These are phyloP conservation scores for Ennomos erosarius DNA, from an alignment of 2,888 invertebrate genomes.

Conservation along the genomic window DNA sequence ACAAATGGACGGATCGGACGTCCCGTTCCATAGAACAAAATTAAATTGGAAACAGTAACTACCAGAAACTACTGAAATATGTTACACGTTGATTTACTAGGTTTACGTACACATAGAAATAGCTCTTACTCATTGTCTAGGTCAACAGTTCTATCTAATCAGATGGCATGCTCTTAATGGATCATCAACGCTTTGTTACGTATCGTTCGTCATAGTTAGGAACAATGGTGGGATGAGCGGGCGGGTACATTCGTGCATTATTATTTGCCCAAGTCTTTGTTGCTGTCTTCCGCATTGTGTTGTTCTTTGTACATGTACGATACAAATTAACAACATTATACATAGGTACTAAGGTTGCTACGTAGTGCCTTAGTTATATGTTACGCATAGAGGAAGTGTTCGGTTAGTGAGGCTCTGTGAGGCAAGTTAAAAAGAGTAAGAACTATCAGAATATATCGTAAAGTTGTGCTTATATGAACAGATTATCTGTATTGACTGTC, in stretches of 20 bases:
- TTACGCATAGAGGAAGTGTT: conserved; percentile 16
- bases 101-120: too few species aligned
- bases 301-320: neutral
- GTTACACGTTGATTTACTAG: too few species aligned
- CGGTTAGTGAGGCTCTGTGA: conserved; percentile 2
- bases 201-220: conserved; percentile 1
- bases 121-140: conserved; percentile 6
- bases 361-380: too few species aligned
- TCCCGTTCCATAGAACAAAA: too few species aligned
- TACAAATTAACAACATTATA: too few species aligned
- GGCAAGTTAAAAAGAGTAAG: conserved; percentile 30
- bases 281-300: conserved; percentile 38
- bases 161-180: conserved; percentile 39
- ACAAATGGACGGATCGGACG: too few species aligned
- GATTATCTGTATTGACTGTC: conserved; percentile 2
- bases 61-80: too few species aligned
- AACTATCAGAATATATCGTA: conserved; percentile 9
- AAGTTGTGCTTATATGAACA: conserved; percentile 11
- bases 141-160: conserved; percentile 39
- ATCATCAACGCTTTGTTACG: conserved; percentile 38
- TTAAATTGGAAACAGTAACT: too few species aligned
- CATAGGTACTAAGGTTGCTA: too few species aligned
- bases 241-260: conserved; percentile 17
- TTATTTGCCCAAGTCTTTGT: conserved; percentile 31
- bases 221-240: conserved; percentile 23